Percentiles rank a stretch among this genome's conserved stretches.
Evolutionary conservation across 2,797 vertebrate genomes (phyloP).

Genomic region (Anabas testudineus): DNA sequence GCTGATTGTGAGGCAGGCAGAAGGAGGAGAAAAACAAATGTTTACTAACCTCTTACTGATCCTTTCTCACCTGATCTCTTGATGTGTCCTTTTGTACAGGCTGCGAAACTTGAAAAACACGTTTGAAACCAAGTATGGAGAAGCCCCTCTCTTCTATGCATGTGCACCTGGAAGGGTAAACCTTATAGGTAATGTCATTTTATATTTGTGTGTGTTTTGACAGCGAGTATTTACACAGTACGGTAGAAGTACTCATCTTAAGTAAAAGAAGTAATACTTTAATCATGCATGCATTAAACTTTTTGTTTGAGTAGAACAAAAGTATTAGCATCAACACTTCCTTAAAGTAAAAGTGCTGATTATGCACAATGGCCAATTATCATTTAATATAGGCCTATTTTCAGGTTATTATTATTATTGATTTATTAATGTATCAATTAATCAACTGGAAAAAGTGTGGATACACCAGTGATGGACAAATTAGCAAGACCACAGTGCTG

Average conservation of each 20-base stretch:
- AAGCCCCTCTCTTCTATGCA: slow-evolving; percentile 91
- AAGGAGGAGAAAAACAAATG: not conserved
- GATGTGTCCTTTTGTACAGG: slow-evolving; percentile 80
- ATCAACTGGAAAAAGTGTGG: no score
- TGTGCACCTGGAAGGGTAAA: slow-evolving; percentile 97
- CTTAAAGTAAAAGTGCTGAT: no score
- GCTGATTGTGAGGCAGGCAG: not conserved
- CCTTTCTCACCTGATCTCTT: not conserved
- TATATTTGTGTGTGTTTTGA: not conserved
- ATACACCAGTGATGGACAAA: no score
- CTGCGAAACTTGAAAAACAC: slow-evolving; percentile 89
- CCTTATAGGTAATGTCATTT: slow-evolving; percentile 90
- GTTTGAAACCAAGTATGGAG: slow-evolving; percentile 91
- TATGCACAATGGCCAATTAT: no score
- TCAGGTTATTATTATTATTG: no score
- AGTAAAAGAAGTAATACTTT: no score
- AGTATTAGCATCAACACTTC: no score
- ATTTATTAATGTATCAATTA: no score
- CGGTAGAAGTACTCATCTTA: no score
- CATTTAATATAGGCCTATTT: no score
- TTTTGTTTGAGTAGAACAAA: no score
- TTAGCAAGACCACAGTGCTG: not conserved
- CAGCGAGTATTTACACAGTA: not conserved
- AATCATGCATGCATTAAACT: no score
- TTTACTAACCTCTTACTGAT: not conserved